phyloP scores from a whole-genome alignment of 2,888 invertebrate species.

The Aleiodes leptofemur region DNA sequence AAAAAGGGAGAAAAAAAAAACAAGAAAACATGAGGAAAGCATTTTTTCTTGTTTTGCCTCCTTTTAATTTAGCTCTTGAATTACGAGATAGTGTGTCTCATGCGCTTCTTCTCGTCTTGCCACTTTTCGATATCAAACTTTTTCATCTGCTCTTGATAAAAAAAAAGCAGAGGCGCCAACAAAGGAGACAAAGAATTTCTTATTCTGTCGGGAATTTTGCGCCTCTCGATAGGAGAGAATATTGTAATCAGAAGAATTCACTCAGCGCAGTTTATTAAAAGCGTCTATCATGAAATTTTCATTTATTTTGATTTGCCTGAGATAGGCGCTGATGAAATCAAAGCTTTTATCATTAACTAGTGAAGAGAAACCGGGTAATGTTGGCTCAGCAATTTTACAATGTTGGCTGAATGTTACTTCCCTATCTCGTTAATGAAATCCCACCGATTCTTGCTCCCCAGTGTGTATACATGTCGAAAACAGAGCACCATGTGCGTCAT shows the following conservation, averaged over 20 bases:
- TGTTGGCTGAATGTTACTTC: slow-evolving; percentile 8
- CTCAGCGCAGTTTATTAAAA: no score
- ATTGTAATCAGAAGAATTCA: no score
- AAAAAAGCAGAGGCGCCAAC: not conserved
- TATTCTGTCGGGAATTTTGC: not conserved
- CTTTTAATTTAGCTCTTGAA: slow-evolving; percentile 57
- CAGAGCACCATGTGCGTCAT: no score
- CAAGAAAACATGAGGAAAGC: slow-evolving; percentile 47
- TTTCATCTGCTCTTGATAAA: slow-evolving; percentile 19
- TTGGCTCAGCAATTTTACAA: slow-evolving; percentile 34
- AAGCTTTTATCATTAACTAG: not conserved
- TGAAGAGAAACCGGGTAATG: not conserved
- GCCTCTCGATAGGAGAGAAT: not conserved
- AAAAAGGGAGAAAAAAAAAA: not conserved
- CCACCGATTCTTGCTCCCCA: not conserved
- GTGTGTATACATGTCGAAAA: slow-evolving; percentile 2
- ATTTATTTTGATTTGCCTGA: no score
- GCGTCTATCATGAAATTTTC: no score
- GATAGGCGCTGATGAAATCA: not conserved
- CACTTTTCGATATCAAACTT: slow-evolving; percentile 45
- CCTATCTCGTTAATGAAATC: slow-evolving; percentile 36
- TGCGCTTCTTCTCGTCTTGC: slow-evolving; percentile 31
- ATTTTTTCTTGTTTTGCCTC: slow-evolving; percentile 47
- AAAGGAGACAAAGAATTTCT: not conserved
- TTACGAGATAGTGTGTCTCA: slow-evolving; percentile 52